Evolutionary conservation across 2,888 invertebrate genomes (phyloP).

Genomic region (Pachymerium ferrugineum): DNA sequence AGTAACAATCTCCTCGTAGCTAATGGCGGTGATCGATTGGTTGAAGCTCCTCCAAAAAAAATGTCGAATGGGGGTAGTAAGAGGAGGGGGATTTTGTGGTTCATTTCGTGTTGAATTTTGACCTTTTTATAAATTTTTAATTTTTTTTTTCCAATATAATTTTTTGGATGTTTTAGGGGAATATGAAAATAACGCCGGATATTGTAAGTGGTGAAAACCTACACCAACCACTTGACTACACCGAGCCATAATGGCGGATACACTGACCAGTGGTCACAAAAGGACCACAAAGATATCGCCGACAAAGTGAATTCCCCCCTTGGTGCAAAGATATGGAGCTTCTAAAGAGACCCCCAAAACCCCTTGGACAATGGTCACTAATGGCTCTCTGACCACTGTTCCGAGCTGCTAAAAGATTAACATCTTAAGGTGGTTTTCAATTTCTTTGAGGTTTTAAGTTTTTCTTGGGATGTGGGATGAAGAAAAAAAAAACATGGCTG

Average conservation of each 20-base stretch:
- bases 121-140: not conserved
- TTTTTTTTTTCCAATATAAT: not conserved
- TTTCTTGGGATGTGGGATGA: too few species aligned
- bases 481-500: too few species aligned
- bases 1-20: constrained; percentile 25
- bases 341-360: constrained; percentile 25
- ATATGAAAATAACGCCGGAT: not conserved
- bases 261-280: constrained; percentile 17
- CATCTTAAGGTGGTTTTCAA: constrained; percentile 5
- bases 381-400: constrained; percentile 24
- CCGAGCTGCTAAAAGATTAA: constrained; percentile 25
- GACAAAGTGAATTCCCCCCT: constrained; percentile 16
- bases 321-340: constrained; percentile 23
- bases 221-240: constrained; percentile 17
- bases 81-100: not conserved
- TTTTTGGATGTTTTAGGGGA: not conserved
- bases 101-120: not conserved
- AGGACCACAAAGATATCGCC: constrained; percentile 27
- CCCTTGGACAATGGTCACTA: constrained; percentile 18
- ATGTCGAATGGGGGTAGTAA: not conserved
- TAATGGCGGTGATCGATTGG: constrained; percentile 29
- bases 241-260: constrained; percentile 5
- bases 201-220: not conserved
- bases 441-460: constrained; percentile 23
- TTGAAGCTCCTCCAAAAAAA: not conserved